phyloP scores from a whole-genome alignment of 1,140 invertebrate species.

The Brachionus sp. region DNA sequence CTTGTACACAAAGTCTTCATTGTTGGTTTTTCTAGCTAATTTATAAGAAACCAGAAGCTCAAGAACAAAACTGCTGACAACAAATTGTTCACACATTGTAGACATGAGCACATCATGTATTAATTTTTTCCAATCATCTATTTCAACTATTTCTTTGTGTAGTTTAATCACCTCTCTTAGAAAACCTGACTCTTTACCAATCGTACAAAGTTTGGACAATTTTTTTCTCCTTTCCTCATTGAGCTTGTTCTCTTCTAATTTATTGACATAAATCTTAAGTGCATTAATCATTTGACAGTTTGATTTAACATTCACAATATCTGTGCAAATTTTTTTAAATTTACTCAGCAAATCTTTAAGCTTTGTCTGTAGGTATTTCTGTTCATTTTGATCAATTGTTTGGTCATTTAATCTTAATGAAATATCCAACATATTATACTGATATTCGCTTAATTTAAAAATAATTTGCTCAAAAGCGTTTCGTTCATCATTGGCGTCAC shows the following conservation, averaged over 20 bases:
- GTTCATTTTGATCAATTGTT: background rate
- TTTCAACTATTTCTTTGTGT: background rate
- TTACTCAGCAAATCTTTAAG: background rate
- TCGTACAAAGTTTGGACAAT: background rate
- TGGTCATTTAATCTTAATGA: background rate
- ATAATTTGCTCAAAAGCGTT: constrained; percentile 1
- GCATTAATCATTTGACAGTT: background rate
- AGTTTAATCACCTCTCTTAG: background rate
- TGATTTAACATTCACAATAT: background rate
- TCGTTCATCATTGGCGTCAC: background rate
- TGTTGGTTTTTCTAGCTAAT: background rate
- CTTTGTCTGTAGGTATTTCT: background rate
- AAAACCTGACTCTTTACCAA: background rate
- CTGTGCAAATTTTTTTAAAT: background rate
- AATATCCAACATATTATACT: background rate
- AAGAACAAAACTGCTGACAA: background rate
- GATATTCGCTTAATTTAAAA: background rate
- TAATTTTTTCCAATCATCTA: background rate
- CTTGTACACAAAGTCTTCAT: background rate
- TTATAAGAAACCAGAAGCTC: background rate
- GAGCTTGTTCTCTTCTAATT: background rate
- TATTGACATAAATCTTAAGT: background rate
- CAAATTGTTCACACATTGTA: background rate
- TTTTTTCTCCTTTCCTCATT: background rate
- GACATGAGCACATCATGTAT: background rate